Conservation (phyloP, 1,140 invertebrate species). For the Scaptomyza graminum region DNA sequence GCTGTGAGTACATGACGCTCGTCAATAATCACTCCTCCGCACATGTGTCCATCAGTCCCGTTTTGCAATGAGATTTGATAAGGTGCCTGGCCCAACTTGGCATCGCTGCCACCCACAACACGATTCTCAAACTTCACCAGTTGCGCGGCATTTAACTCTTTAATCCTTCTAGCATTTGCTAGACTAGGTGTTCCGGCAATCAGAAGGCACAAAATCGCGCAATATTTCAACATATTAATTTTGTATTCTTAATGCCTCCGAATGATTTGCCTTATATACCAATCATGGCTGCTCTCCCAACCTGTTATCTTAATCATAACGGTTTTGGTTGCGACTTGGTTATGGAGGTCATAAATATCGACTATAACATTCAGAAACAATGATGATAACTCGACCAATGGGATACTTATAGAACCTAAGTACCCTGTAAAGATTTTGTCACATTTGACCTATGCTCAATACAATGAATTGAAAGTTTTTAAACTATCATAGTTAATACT, state of each 20-base stretch:
- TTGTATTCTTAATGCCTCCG: slow-evolving; percentile 18
- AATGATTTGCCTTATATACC: slow-evolving; percentile 75
- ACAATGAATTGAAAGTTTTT: too few relatives aligned
- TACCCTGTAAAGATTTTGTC: too few relatives aligned
- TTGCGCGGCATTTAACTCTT: slow-evolving; percentile 23
- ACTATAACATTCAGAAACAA: not conserved
- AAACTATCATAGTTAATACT: not conserved
- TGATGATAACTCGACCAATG: slow-evolving; percentile 8
- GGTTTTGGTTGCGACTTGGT: slow-evolving; percentile 59
- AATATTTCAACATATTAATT: slow-evolving; percentile 35
- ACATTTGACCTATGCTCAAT: too few relatives aligned
- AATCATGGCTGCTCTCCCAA: slow-evolving; percentile 6
- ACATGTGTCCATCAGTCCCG: slow-evolving; percentile 73
- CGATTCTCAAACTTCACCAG: slow-evolving; percentile 41
- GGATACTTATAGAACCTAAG: too few relatives aligned
- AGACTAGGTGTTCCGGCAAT: not conserved
- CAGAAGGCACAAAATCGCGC: slow-evolving; percentile 23
- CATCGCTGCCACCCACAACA: slow-evolving; percentile 83
- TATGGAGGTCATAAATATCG: slow-evolving; percentile 41
- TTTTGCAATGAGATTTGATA: slow-evolving; percentile 84
- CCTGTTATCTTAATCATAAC: slow-evolving; percentile 56
- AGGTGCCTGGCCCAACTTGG: slow-evolving; percentile 75
- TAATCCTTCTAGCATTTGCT: slow-evolving; percentile 20
- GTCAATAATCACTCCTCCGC: slow-evolving; percentile 83
- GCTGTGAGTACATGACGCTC: slow-evolving; percentile 81